Conservation (phyloP, 1,140 invertebrate genomes). For the Drosophila burlai region DNA sequence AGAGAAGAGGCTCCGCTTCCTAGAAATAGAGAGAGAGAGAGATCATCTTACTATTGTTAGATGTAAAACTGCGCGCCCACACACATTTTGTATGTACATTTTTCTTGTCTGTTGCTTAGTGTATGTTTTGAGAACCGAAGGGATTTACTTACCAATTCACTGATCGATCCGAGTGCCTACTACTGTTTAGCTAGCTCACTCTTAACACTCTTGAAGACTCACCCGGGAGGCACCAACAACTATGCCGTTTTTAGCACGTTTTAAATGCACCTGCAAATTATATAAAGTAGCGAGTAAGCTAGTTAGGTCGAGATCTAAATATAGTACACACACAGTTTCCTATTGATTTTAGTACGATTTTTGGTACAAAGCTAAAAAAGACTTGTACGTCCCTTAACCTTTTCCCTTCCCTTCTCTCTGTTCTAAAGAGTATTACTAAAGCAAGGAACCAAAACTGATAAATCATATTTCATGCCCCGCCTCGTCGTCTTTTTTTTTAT, state of each 20-base stretch:
- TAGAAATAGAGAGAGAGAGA: constrained; percentile 18
- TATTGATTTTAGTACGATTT: constrained; percentile 57
- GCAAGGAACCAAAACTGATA: constrained; percentile 52
- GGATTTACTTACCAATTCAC: constrained; percentile 33
- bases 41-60: constrained; percentile 80
- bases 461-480: constrained; percentile 21
- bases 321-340: constrained; percentile 32
- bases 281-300: constrained; percentile 59
- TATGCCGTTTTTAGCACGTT: constrained; percentile 68
- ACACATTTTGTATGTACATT: constrained; percentile 70
- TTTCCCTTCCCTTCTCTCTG: constrained; percentile 27
- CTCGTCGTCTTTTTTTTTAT: constrained; percentile 5
- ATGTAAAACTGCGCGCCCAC: constrained; percentile 68
- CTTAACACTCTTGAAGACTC: constrained; percentile 39
- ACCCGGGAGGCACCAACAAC: constrained; percentile 61
- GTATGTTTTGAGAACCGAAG: constrained; percentile 45
- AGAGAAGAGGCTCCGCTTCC: constrained; percentile 50
- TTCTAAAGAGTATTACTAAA: constrained; percentile 73
- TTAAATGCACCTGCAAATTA: constrained; percentile 64
- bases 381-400: constrained; percentile 11
- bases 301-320: constrained; percentile 39
- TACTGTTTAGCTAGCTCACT: constrained; percentile 60
- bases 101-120: constrained; percentile 55
- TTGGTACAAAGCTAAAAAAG: constrained; percentile 43
- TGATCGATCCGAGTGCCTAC: constrained; percentile 65